A percentile compares a stretch with the other conserved stretches of the same genome.
Evolutionary conservation across 2,797 vertebrate species (phyloP).

Genomic region (Rhodeus uyekii): DNA sequence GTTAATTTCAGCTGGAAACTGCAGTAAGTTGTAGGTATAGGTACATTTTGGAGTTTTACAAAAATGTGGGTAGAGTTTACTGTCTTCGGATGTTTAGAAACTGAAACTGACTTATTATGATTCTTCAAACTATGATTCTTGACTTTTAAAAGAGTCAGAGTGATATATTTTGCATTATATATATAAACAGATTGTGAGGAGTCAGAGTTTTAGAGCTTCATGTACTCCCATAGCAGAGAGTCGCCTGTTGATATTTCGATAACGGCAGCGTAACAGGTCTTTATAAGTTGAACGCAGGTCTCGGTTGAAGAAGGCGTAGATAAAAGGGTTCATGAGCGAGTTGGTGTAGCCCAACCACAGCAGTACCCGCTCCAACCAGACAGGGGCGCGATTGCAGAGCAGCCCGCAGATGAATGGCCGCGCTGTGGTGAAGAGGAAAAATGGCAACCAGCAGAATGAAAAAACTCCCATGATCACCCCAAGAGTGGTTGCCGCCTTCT

Average conservation of each 20-base stretch:
- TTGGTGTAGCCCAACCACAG: constrained; percentile 84
- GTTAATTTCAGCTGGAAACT: background rate
- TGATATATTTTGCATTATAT: background rate
- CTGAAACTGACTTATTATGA: background rate
- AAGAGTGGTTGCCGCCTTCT: constrained; percentile 82
- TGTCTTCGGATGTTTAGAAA: background rate
- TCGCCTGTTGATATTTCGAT: constrained; percentile 83
- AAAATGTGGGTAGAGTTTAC: background rate
- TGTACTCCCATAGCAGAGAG: constrained; percentile 83
- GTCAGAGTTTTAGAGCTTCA: constrained; percentile 78
- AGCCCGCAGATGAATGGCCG: constrained; percentile 81
- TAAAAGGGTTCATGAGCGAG: constrained; percentile 84
- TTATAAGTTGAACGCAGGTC: constrained; percentile 81
- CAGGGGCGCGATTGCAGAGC: constrained; percentile 81
- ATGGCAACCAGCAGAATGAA: constrained; percentile 81
- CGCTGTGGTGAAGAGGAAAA: constrained; percentile 81
- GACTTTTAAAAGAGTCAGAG: background rate
- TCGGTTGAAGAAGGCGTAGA: constrained; percentile 84
- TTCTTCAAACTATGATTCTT: background rate
- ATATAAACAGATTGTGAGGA: background rate
- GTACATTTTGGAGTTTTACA: background rate
- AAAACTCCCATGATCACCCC: constrained; percentile 83
- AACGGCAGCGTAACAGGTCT: constrained; percentile 80
- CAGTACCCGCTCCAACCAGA: constrained; percentile 81
- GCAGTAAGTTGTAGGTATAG: background rate